Percentiles rank a stretch among this genome's conserved stretches.
These are phyloP conservation scores for Gallinago stenura DNA, from an alignment of 2,797 vertebrate species.

Conservation along the genomic window DNA sequence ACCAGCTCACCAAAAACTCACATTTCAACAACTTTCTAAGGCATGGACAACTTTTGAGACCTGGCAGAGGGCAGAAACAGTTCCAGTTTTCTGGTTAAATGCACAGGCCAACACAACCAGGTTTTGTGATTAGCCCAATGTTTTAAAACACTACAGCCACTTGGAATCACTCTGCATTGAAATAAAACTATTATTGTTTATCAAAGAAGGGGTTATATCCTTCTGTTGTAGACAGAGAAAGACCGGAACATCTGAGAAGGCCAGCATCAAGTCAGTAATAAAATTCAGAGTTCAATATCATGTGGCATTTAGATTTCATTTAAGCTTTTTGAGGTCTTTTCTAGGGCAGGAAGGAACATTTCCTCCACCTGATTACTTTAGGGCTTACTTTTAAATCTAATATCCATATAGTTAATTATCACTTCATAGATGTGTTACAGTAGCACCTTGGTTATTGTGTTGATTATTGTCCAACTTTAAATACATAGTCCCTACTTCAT, in stretches of 20 bases:
- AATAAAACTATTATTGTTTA: neutral
- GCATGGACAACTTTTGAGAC: fast-evolving
- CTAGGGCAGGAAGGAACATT: neutral
- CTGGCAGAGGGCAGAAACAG: neutral
- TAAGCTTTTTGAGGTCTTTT: neutral
- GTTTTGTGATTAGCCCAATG: neutral
- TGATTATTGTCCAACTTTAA: slow-evolving; percentile 27
- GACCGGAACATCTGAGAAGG: neutral
- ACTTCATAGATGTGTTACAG: slow-evolving; percentile 9
- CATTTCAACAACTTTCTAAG: neutral
- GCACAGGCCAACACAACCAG: neutral
- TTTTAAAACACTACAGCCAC: neutral
- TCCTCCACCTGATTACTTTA: neutral
- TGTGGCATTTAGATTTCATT: neutral
- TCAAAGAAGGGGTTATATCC: neutral
- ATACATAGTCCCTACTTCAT: neutral
- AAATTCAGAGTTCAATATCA: neutral
- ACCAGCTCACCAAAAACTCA: neutral
- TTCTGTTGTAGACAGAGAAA: neutral
- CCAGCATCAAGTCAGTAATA: neutral
- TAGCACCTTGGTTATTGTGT: slow-evolving; percentile 50
- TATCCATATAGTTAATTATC: neutral
- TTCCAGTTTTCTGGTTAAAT: neutral
- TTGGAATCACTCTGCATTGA: neutral
- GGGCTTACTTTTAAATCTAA: slow-evolving; percentile 15